Evolutionary conservation across 2,888 invertebrate genomes (phyloP), one percentile per base, ranked within the genome.

Genomic region (Therioaphis trifolii): DNA sequence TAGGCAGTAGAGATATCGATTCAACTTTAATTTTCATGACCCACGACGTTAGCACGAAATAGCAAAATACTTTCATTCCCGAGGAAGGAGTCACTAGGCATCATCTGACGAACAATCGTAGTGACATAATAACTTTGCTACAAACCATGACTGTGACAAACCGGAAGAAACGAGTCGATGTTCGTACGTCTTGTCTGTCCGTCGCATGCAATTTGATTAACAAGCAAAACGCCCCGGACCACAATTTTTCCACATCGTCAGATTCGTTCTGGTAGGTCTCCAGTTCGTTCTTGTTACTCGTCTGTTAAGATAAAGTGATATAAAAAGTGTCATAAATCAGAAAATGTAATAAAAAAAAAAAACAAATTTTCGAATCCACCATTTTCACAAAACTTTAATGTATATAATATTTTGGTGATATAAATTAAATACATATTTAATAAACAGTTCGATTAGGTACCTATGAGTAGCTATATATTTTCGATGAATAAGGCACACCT

Each of bases 1-100:
- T 55, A 79, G 79, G 79, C 69, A 69, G 79, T 79, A 52, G 69
- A 21, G 24, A 43, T 79, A 79, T 79, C 69, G 79, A 79, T 79
- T 79, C 79, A 79, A 79, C 79, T 69, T 55, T 79, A 79, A 52
- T 78, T 78, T 66, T 49, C 29, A 43, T 68, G 78, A 78, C 78
- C 78, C 68, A 29, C 63, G 66, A 58, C 12, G 12, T 18, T 55
- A 11, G 18, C 49, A 15, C 29, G n/a, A 63, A n/a, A 77, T 40
- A 21, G 55, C 40, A 21, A 35, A 21, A 11, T 74, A 52, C 15
- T 9, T 55, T 74, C 55, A 15, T 24, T 24, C 40, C 40, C 3
- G 3, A 15, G 18, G 18, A 11, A 24, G 24, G 11, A 58, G 24
- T 58, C 21, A 12, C 58, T 9, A 18, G 24, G 12, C 3, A 21